phyloP scores from a whole-genome alignment of 1,140 invertebrate species.

The Agrypnia vestita region DNA sequence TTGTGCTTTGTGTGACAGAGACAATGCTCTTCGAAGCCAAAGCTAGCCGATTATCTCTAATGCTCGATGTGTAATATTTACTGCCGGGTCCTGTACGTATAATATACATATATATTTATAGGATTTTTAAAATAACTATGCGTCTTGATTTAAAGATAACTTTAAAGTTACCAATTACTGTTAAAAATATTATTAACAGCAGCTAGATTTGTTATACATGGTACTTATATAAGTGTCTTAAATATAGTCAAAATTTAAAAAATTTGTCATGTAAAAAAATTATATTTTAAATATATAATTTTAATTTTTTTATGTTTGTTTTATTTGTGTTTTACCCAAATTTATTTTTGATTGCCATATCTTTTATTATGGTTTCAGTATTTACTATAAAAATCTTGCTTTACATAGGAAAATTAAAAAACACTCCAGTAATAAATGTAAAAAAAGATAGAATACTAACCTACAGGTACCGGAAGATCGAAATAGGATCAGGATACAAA shows the following conservation, averaged over 20 bases:
- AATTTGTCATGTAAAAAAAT: conserved; percentile 3
- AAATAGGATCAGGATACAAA: too few relatives aligned
- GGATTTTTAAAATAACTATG: conserved; percentile 3
- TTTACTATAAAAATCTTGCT: too few relatives aligned
- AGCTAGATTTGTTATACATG: conserved; percentile 45
- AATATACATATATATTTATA: conserved; percentile 22
- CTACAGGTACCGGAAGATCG: too few relatives aligned
- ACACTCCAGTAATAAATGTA: too few relatives aligned
- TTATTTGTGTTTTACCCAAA: background rate
- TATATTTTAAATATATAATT: conserved; percentile 38
- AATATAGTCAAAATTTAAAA: conserved; percentile 8
- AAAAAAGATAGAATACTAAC: too few relatives aligned
- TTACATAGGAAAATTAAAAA: too few relatives aligned
- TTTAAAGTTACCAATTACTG: conserved; percentile 47
- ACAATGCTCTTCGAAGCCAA: too few relatives aligned
- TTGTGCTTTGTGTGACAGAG: too few relatives aligned
- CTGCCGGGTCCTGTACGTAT: too few relatives aligned
- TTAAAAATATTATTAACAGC: conserved; percentile 40
- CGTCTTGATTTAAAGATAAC: conserved; percentile 1
- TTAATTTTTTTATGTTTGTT: conserved; percentile 21
- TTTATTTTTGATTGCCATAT: background rate
- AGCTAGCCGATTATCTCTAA: too few relatives aligned
- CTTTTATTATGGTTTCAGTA: too few relatives aligned
- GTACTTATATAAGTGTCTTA: conserved; percentile 50
- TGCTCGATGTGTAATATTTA: too few relatives aligned